Base-by-base conservation (phyloP, 1,140 invertebrate genomes). In the Drosophila arawakana region DNA sequence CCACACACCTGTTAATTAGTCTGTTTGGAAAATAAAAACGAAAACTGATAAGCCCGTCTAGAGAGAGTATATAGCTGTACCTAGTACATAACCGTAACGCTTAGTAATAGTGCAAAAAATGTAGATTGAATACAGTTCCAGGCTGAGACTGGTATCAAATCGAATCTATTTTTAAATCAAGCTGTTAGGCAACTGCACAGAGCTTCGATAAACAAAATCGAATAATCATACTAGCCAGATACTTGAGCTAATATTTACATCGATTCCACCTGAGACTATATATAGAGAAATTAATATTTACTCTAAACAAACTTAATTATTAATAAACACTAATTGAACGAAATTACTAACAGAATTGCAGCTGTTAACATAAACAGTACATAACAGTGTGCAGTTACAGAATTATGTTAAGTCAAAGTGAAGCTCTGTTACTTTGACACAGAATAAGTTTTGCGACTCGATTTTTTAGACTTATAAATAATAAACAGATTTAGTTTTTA, bases 31-130 rank as follows among this genome's bases (percentile, higher is more conserved):
- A 80, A 30, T 30, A 30, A 80, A 63, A 68, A 46, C 47, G 6
- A 35, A 37, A 30, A 35, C 70, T 78, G 82, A 86, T 88, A 88
- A 86, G 54, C 60, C 50, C 44, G 49, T 58, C 67, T 11, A 61
- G 13, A 35, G 18, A 43, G 60, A 35, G 21, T 30, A 47, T 3
- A 60, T 30, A 30, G 25, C 25, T 30, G 25, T 30, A 30, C 25
- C 18, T 50, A 35, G 15, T 55, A 44, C 34, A 55, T 11, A 37
- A 50, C 30, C 10, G 39, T 52, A 71, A 37, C 52, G 70, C 66
- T 21, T 57, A 49, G 44, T 44, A 63, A 58, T 61, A 57, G 15
- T 72, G 58, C 59, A 44, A 67, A 65, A 65, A 60, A 52, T 62
- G 15, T 62, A 65, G 25, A 30, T 63, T 47, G 35, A 9, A 43